Evolutionary conservation across 2,113 vertebrate genomes (phyloP), one percentile per base, ranked within the genome.

Genomic region (Mustela nigripes): DNA sequence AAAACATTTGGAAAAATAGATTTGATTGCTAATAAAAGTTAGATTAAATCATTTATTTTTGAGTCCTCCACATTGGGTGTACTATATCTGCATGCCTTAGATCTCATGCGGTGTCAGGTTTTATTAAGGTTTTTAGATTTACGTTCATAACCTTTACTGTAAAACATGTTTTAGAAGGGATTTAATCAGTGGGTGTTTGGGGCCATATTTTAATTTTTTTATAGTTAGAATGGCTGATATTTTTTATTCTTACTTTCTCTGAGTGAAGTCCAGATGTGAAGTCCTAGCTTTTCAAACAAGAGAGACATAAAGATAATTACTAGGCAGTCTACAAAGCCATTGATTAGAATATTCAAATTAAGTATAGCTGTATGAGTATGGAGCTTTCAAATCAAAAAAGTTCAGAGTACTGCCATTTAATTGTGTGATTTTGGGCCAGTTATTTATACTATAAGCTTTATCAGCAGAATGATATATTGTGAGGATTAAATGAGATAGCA

Each of bases 211-310:
- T 67, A 67, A 50, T 73, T n/a, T 95, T 85, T 81, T 76, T 92
- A 58, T 73, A 16, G 56, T 62, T 95, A n/a, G 33, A 92, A 60
- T 84, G n/a, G 19, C 78, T 79, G 60, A 31, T 82, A 45, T 14
- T 90, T 89, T 69, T 90, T 36, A 76, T 91, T 95, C n/a, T 62
- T 67, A 16, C 15, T 79, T 22, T 90, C 5, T 88, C 33, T 88
- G n/a, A 93, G 33, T 89, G 63, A 91, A 83, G 5, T 76, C 5
- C 48, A 48, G 74, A 71, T 10, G 31, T 96, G n/a, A 50, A 94
- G 78, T 80, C 21, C 58, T 69, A 78, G 19, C 53, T 95, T 97
- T 96, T 97, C 8, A 58, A 58, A 95, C 94, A 95, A 81, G 48
- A 81, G 39, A 74, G 6, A 48, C 42, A 92, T 63, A 87, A 87